Base-by-base conservation (phyloP, 2,888 invertebrate species). In the Linyphia triangularis region DNA sequence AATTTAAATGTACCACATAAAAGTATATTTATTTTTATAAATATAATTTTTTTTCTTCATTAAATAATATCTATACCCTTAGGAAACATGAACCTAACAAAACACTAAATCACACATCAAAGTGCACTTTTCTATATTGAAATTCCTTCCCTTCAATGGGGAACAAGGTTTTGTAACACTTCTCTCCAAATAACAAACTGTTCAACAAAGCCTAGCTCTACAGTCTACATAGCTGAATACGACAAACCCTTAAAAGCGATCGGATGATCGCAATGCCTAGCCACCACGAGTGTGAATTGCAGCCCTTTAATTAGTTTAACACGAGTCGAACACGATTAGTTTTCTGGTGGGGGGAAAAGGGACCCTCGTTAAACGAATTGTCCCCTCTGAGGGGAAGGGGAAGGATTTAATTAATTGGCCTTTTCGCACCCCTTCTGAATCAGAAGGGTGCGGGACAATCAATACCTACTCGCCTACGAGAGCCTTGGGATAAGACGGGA, bases 251-350 rank as follows among this genome's bases (percentile, higher is more conserved):
- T 65, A 19, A 59, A 69, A n/a, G 33, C 19, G 24, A 81, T 67
- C 72, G 83, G 33, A 73, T n/a, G 33, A 83, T 43, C 51, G 24
- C 51, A 73, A 63, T 24, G 26, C 9, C n/a, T n/a, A n/a, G n/a
- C n/a, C n/a, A n/a, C 51, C 33, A 43, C 73, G 73, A 69, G 24
- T 24, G 81, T 40, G 67, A 79, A 65, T 79, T 59, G 72, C 79
- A 57, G 59, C 57, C 63, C 81, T 88, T 88, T 88, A 88, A 88
- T 88, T 81, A 88, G 86, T 88, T 88, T 81, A 88, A 88, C 86
- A 88, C 73, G 86, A 81, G 75, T 77, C 75, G 33, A 57, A 43
- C 30, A 65, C 73, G 65, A 83, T 83, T 83, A 63, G 61, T 83
- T 63, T 73, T 83, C 73, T 63, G 22, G 37, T 43, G 67, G 51